These are phyloP conservation scores for Apistogramma diplotaenia DNA, from an alignment of 2,113 vertebrate genomes.

Conservation along the genomic window DNA sequence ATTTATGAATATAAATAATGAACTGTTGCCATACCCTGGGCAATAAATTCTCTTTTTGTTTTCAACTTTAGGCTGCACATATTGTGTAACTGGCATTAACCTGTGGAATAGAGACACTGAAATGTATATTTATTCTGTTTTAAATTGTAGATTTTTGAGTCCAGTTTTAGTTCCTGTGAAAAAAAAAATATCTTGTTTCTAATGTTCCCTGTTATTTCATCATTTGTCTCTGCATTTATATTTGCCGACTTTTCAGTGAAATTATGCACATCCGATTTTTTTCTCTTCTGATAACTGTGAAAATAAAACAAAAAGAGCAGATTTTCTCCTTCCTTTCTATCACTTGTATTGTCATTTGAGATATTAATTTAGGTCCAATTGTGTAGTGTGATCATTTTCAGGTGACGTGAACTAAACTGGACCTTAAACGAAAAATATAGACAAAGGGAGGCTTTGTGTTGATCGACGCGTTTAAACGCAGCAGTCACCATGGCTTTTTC, in stretches of 20 bases:
- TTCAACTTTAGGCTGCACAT: neutral
- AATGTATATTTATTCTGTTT: slow-evolving; percentile 23
- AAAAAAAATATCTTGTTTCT: neutral
- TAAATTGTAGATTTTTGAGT: slow-evolving; percentile 1
- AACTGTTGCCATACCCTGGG: slow-evolving; percentile 28
- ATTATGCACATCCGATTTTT: slow-evolving; percentile 16
- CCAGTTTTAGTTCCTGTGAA: slow-evolving; percentile 7
- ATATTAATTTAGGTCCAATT: neutral
- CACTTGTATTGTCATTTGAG: neutral
- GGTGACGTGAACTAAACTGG: neutral
- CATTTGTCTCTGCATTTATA: neutral
- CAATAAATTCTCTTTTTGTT: neutral
- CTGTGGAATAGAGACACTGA: slow-evolving; percentile 29
- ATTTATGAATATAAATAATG: slow-evolving; percentile 69
- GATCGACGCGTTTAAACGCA: neutral
- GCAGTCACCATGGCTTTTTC: neutral
- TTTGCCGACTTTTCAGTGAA: slow-evolving; percentile 10
- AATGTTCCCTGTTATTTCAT: neutral
- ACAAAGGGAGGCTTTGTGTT: slow-evolving; percentile 17
- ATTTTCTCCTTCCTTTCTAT: neutral
- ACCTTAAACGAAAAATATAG: neutral
- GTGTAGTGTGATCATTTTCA: neutral
- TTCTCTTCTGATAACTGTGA: slow-evolving; percentile 38
- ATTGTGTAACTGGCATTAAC: slow-evolving; percentile 40
- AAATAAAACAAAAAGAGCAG: slow-evolving; percentile 53